Conservation (phyloP, 1,140 invertebrate genomes). For the Brachionus sp. region DNA sequence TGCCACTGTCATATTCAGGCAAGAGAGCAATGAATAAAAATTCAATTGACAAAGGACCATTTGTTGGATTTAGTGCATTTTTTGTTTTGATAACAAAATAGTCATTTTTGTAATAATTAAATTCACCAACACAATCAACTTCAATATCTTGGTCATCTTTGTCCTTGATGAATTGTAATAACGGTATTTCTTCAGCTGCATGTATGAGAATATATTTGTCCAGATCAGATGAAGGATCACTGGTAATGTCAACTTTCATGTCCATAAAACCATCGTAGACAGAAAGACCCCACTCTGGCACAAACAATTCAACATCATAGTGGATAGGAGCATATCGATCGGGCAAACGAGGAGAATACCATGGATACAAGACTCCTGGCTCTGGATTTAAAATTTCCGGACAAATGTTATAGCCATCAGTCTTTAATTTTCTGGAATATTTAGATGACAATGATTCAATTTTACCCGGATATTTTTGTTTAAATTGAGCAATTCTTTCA, state of each 20-base stretch:
- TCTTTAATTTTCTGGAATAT: background rate
- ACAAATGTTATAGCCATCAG: constrained; percentile 22
- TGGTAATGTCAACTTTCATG: background rate
- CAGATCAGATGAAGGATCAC: background rate
- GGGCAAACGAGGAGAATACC: constrained; percentile 6
- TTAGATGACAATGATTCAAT: background rate
- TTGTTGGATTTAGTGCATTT: background rate
- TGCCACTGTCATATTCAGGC: constrained; percentile 26
- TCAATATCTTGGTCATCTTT: background rate
- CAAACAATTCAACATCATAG: constrained; percentile 22
- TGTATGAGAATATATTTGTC: constrained; percentile 19
- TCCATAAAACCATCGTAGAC: constrained; percentile 33
- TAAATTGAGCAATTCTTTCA: background rate
- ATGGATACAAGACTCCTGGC: constrained; percentile 27
- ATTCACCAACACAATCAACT: constrained; percentile 40
- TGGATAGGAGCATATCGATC: background rate
- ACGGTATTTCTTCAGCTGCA: background rate
- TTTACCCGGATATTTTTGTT: constrained; percentile 27
- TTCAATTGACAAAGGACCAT: constrained; percentile 19
- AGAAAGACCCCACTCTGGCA: background rate
- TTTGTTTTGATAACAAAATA: constrained; percentile 27
- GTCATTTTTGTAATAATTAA: constrained; percentile 10
- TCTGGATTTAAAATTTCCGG: constrained; percentile 16
- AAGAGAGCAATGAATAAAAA: constrained; percentile 11
- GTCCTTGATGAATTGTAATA: background rate